Conservation (phyloP, 2,113 vertebrate genomes). For the Tupaia chinensis region DNA sequence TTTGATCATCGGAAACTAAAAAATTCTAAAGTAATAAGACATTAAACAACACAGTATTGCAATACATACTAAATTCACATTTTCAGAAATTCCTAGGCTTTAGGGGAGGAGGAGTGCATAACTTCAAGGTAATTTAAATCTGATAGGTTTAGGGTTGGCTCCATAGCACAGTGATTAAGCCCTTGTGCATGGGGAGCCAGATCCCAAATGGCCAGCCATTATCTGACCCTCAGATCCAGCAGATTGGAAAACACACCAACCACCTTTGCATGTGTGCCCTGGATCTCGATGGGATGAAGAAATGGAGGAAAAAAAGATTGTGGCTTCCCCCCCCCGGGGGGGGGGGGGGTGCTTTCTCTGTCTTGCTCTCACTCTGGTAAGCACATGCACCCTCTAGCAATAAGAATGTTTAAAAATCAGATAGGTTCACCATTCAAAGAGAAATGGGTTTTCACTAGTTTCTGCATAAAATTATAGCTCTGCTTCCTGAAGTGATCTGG, state of each 20-base stretch:
- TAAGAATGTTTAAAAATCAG: background rate
- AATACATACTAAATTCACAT: background rate
- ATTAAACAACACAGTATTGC: background rate
- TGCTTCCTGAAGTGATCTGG: background rate
- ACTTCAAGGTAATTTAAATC: slow-evolving; percentile 14
- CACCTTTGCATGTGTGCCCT: no score
- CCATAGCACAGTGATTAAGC: no score
- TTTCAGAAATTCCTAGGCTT: background rate
- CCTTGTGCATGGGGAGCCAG: no score
- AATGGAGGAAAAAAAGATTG: no score
- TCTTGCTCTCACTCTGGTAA: no score
- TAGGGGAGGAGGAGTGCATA: background rate
- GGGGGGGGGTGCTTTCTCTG: no score
- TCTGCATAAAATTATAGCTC: background rate
- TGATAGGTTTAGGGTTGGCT: background rate
- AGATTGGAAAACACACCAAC: no score
- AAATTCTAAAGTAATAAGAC: background rate
- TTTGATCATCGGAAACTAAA: background rate
- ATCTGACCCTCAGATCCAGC: no score
- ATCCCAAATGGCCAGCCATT: no score
- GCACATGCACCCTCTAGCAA: no score
- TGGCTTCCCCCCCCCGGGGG: no score
- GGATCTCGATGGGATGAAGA: no score
- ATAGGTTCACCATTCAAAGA: background rate
- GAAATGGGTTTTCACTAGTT: background rate